phyloP scores from a whole-genome alignment of 2,797 vertebrate genomes.

The Coccyzus lansbergi region DNA sequence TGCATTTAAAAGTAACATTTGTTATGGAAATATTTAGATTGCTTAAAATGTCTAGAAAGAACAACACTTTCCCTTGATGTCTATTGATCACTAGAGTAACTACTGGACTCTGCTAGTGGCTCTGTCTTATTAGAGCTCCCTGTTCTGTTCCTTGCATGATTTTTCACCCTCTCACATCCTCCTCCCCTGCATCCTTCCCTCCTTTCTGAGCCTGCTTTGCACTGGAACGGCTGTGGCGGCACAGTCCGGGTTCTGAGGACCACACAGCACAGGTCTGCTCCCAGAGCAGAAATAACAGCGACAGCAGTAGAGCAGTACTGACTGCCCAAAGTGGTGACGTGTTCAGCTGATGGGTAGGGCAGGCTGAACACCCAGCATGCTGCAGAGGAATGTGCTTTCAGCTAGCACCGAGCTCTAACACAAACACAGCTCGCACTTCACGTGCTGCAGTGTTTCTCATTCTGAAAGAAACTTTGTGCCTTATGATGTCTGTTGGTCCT shows the following conservation, averaged over 20 bases:
- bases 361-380: fast-evolving
- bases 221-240: background rate
- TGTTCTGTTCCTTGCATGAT: background rate
- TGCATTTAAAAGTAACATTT: background rate
- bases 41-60: background rate
- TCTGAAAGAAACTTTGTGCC: background rate
- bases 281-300: fast-evolving
- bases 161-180: too few species aligned
- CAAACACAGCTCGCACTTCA: background rate
- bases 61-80: background rate
- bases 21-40: background rate
- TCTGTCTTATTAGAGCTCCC: background rate
- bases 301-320: fast-evolving
- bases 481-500: background rate
- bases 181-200: fast-evolving
- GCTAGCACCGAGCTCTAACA: too few species aligned
- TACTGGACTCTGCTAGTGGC: background rate
- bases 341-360: background rate
- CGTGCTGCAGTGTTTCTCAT: fast-evolving
- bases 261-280: too few species aligned
- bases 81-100: background rate
- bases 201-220: fast-evolving
- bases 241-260: background rate
- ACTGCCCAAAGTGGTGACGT: fast-evolving
- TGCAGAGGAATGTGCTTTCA: background rate